Percentiles rank a stretch among this genome's conserved stretches.
phyloP scores from a whole-genome alignment of 2,797 vertebrate species.

The Acrossocheilus fasciatus region DNA sequence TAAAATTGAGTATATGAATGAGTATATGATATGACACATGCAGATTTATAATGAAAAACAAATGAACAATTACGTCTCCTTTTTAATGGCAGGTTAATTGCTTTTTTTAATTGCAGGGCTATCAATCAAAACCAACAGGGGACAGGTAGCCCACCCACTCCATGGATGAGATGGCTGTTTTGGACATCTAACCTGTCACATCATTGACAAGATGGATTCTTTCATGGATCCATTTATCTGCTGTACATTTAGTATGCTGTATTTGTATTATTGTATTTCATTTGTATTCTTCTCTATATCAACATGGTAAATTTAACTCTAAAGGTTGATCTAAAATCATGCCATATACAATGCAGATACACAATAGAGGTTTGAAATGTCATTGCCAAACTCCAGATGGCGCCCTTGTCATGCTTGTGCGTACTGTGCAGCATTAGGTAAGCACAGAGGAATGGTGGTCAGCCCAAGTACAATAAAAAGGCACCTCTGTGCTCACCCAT shows the following conservation, averaged over 20 bases:
- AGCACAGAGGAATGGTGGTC: neutral
- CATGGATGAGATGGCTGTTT: conserved; percentile 40
- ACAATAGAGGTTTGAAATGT: neutral
- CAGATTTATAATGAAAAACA: conserved; percentile 26
- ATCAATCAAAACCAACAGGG: conserved; percentile 24
- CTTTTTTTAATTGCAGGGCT: conserved; percentile 37
- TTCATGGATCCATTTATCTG: conserved; percentile 11
- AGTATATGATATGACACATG: conserved; percentile 20
- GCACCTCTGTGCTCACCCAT: neutral
- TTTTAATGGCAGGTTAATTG: conserved; percentile 3
- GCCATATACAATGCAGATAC: neutral
- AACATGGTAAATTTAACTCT: conserved; percentile 3
- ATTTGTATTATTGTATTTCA: conserved; percentile 1
- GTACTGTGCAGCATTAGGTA: neutral
- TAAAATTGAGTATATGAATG: conserved; percentile 31
- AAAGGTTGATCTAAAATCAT: conserved; percentile 3
- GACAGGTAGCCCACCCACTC: conserved; percentile 36
- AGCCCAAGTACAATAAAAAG: neutral
- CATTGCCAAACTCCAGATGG: conserved; percentile 14
- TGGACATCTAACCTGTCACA: neutral
- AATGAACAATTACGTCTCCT: neutral
- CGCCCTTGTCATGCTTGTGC: neutral
- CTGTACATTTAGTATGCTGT: conserved; percentile 31
- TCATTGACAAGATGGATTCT: conserved; percentile 3
- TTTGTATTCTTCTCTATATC: conserved; percentile 1